These are phyloP conservation scores for Drosophila kurseongensis DNA, from an alignment of 1,140 invertebrate genomes.

Conservation along the genomic window DNA sequence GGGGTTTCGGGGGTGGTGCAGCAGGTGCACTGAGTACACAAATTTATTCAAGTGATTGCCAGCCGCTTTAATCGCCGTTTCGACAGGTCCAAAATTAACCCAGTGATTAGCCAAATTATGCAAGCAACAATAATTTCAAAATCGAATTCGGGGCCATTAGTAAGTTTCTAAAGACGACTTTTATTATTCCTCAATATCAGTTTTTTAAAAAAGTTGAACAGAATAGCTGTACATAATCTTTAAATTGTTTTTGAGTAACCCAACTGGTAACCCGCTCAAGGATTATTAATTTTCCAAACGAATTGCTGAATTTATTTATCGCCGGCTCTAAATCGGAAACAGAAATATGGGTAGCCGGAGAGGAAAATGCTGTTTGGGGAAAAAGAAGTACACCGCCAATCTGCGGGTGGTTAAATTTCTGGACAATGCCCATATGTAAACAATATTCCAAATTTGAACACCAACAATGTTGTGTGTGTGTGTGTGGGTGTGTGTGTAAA, in stretches of 20 bases:
- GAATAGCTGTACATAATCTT: no score
- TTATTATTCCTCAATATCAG: no score
- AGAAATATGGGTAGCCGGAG: not conserved
- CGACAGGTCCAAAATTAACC: not conserved
- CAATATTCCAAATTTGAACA: conserved; percentile 56
- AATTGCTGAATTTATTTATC: conserved; percentile 1
- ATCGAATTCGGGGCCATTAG: no score
- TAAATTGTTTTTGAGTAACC: no score
- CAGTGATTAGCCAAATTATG: not conserved
- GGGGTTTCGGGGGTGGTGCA: not conserved
- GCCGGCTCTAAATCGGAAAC: not conserved
- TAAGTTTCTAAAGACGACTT: no score
- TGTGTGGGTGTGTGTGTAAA: conserved; percentile 21
- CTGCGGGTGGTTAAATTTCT: conserved; percentile 32
- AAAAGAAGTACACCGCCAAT: conserved; percentile 12
- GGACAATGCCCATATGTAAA: conserved; percentile 56
- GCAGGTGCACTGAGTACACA: conserved; percentile 29
- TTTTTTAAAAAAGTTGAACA: no score
- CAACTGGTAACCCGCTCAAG: not conserved
- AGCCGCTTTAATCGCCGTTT: conserved; percentile 26
- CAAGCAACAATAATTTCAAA: not conserved
- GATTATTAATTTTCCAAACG: conserved; percentile 13
- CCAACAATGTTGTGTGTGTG: conserved; percentile 36
- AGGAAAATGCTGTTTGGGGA: conserved; percentile 3
- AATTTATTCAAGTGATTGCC: conserved; percentile 40